Percentiles rank a stretch among this genome's conserved stretches.
These are phyloP conservation scores for Podiceps cristatus DNA, from an alignment of 2,113 vertebrate species.

Conservation along the genomic window DNA sequence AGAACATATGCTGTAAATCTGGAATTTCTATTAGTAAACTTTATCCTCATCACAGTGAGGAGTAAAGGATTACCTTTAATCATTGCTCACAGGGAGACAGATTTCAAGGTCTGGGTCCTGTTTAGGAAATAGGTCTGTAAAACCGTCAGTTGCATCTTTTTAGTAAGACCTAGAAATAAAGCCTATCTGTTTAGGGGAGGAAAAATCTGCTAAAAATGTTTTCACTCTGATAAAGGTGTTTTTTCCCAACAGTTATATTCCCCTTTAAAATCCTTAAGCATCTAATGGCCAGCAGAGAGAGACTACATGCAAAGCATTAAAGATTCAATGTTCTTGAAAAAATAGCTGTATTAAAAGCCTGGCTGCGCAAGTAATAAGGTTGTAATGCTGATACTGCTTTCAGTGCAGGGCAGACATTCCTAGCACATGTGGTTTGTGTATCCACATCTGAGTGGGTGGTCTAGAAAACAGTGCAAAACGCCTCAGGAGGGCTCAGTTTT, in stretches of 20 bases:
- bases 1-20: background rate
- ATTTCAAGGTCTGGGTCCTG: background rate
- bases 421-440: slow-evolving; percentile 82
- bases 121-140: background rate
- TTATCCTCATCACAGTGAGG: background rate
- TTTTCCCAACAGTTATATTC: background rate
- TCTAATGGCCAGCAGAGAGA: slow-evolving; percentile 40
- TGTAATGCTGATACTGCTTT: slow-evolving; percentile 69
- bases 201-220: background rate
- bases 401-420: slow-evolving; percentile 63
- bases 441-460: slow-evolving; percentile 82
- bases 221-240: background rate
- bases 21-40: background rate
- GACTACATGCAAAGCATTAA: slow-evolving; percentile 39
- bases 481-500: slow-evolving; percentile 59
- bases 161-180: background rate
- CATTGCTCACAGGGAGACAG: background rate
- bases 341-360: slow-evolving; percentile 58
- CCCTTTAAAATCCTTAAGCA: slow-evolving; percentile 8
- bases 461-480: slow-evolving; percentile 68
- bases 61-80: background rate
- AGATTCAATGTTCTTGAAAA: slow-evolving; percentile 71
- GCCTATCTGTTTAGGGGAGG: background rate
- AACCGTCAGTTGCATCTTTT: background rate
- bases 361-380: slow-evolving; percentile 61